phyloP scores from a whole-genome alignment of 1,140 invertebrate genomes.

The Psix sp. region DNA sequence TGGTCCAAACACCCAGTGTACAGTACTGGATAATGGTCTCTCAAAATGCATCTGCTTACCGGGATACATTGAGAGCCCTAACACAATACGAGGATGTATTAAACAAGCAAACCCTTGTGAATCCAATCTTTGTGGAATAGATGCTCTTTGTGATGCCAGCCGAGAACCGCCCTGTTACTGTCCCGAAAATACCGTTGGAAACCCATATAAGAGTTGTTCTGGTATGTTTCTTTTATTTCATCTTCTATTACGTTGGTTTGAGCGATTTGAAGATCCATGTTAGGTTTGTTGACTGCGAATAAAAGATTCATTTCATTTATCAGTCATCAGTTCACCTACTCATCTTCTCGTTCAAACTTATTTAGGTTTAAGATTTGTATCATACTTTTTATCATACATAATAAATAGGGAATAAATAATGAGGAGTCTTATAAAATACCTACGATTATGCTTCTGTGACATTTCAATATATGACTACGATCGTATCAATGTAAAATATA shows the following conservation, averaged over 20 bases:
- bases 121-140: slow-evolving; percentile 87
- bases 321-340: slow-evolving; percentile 10
- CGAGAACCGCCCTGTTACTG: slow-evolving; percentile 88
- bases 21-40: slow-evolving; percentile 87
- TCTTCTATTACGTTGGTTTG: slow-evolving; percentile 9
- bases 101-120: slow-evolving; percentile 87
- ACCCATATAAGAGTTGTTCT: slow-evolving; percentile 85
- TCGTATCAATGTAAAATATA: slow-evolving; percentile 11
- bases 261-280: slow-evolving; percentile 24
- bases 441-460: slow-evolving; percentile 52
- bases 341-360: slow-evolving; percentile 44
- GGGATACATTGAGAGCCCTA: slow-evolving; percentile 90
- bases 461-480: slow-evolving; percentile 3
- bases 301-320: slow-evolving; percentile 20
- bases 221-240: slow-evolving; percentile 66
- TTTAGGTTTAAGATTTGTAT: slow-evolving; percentile 2
- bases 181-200: slow-evolving; percentile 84
- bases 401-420: slow-evolving; percentile 8
- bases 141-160: slow-evolving; percentile 87
- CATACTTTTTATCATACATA: not conserved
- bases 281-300: slow-evolving; percentile 13
- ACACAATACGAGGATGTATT: slow-evolving; percentile 89
- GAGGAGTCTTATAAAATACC: slow-evolving; percentile 16
- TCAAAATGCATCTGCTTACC: slow-evolving; percentile 91
- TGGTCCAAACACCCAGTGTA: slow-evolving; percentile 91